Percentiles rank a stretch among this genome's conserved stretches.
These are phyloP conservation scores for Glaucidium brasilianum DNA, from an alignment of 2,113 vertebrate genomes.

Conservation along the genomic window DNA sequence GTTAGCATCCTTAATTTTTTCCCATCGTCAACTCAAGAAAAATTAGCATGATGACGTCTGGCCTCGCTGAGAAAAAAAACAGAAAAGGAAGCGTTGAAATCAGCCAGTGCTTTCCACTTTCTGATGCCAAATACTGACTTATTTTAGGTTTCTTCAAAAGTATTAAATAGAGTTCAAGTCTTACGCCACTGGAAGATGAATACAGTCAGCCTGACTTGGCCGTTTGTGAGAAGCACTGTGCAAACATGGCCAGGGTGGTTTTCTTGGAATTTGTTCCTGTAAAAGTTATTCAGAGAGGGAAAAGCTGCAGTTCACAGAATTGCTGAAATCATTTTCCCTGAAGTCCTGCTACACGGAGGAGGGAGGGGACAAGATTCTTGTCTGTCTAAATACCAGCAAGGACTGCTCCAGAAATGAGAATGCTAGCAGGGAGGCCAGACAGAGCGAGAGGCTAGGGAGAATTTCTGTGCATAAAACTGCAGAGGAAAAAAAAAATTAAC, in stretches of 20 bases:
- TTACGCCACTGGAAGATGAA: background rate
- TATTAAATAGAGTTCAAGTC: background rate
- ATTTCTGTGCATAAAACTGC: rapidly evolving
- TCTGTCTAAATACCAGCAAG: background rate
- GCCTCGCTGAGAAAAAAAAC: background rate
- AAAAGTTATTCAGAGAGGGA: background rate
- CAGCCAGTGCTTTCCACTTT: background rate
- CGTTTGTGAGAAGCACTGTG: background rate
- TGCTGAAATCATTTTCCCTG: rapidly evolving
- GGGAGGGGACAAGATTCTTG: background rate
- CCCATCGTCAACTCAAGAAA: background rate
- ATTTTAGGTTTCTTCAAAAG: background rate
- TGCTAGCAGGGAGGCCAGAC: rapidly evolving
- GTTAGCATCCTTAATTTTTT: background rate
- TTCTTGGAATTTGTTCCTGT: background rate
- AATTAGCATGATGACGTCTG: background rate
- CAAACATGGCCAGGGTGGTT: rapidly evolving
- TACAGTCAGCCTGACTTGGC: background rate
- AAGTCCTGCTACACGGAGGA: rapidly evolving
- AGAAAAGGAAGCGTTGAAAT: background rate
- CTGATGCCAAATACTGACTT: background rate
- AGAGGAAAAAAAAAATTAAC: background rate
- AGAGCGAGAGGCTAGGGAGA: background rate
- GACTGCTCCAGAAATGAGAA: background rate
- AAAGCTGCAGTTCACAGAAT: background rate